Conservation (phyloP, 2,888 invertebrate species). For the Orthosia incerta region DNA sequence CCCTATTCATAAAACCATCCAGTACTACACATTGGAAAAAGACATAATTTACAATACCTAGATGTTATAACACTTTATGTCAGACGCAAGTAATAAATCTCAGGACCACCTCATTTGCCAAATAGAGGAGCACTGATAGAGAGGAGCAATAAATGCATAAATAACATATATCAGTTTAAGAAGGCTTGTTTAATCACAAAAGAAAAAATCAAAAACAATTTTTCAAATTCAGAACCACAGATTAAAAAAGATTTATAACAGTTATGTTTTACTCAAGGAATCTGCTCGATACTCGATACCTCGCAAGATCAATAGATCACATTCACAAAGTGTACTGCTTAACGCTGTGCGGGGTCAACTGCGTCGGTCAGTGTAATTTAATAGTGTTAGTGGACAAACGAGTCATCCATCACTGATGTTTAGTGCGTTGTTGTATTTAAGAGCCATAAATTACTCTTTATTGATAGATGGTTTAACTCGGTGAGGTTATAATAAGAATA, state of each 20-base stretch:
- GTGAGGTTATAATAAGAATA: conserved; percentile 3
- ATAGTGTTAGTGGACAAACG: conserved; percentile 40
- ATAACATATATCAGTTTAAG: neutral
- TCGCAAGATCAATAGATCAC: conserved; percentile 36
- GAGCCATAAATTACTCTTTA: conserved; percentile 53
- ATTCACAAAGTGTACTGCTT: conserved; percentile 34
- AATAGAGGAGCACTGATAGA: neutral
- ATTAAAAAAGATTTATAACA: conserved; percentile 23
- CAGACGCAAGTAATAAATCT: neutral
- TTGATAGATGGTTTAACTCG: conserved; percentile 47
- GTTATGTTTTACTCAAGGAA: conserved; percentile 17
- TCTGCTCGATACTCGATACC: conserved; percentile 15
- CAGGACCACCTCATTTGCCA: neutral
- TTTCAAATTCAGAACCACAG: conserved; percentile 1
- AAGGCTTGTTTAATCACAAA: neutral
- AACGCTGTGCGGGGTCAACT: conserved; percentile 43
- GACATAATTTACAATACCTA: neutral
- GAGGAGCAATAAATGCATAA: neutral
- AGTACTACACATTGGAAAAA: neutral
- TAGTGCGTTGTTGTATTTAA: conserved; percentile 50
- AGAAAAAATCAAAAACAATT: neutral
- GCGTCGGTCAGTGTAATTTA: conserved; percentile 49
- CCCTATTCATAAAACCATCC: neutral
- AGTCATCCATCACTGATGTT: conserved; percentile 58
- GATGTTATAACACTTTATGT: neutral